These are phyloP conservation scores for Ceratosolen solmsi DNA, from an alignment of 1,140 invertebrate genomes.

Conservation along the genomic window DNA sequence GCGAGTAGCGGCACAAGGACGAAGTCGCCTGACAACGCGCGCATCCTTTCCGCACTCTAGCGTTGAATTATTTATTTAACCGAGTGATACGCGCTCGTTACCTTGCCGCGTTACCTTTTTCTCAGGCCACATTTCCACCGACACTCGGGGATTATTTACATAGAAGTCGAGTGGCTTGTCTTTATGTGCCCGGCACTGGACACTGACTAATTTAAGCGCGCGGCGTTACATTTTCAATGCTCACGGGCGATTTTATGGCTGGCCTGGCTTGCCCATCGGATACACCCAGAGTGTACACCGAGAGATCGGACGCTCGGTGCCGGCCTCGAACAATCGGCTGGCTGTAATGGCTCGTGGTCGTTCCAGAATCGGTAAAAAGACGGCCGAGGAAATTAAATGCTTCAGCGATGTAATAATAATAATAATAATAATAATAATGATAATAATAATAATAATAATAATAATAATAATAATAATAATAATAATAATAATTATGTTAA, in stretches of 20 bases:
- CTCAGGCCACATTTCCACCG: background rate
- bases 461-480: too few species aligned
- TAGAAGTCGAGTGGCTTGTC: background rate
- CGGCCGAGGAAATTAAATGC: background rate
- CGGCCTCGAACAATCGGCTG: background rate
- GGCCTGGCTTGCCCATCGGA: background rate
- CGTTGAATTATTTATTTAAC: conserved; percentile 46
- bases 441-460: too few species aligned
- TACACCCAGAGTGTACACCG: background rate
- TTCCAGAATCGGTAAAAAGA: background rate
- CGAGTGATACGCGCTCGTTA: conserved; percentile 29
- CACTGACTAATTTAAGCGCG: conserved; percentile 30
- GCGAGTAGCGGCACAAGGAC: background rate
- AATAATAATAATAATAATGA: too few species aligned
- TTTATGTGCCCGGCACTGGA: background rate
- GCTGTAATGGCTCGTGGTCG: background rate
- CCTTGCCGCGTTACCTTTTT: background rate
- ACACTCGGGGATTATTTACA: conserved; percentile 31
- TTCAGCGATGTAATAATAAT: too few species aligned
- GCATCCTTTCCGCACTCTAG: background rate
- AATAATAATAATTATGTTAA: too few species aligned
- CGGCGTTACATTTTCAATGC: background rate
- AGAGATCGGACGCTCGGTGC: background rate
- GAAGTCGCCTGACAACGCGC: background rate
- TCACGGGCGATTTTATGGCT: conserved; percentile 6